Evolutionary conservation across 1,140 invertebrate genomes (phyloP).

Genomic region (Plectus sambesii): DNA sequence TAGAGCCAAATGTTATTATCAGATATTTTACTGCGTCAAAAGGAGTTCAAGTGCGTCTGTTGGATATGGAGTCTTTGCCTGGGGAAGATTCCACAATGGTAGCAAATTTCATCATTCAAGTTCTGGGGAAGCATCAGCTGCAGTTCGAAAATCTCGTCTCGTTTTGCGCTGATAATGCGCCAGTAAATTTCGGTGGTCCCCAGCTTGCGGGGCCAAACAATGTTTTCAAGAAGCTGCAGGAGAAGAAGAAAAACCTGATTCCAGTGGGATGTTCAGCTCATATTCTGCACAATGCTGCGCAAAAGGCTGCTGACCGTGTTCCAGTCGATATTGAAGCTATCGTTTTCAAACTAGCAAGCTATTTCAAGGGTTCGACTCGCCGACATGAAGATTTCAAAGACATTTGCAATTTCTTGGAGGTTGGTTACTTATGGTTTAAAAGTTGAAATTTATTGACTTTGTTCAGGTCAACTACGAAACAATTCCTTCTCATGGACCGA

Average conservation of each 20-base stretch:
- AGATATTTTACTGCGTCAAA: constrained; percentile 13
- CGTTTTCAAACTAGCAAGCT: constrained; percentile 14
- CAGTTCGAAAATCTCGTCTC: constrained; percentile 7
- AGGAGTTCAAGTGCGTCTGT: constrained; percentile 12
- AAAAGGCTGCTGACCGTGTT: constrained; percentile 15
- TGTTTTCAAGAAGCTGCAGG: constrained; percentile 12
- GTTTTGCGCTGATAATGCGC: constrained; percentile 10
- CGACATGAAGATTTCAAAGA: constrained; percentile 10
- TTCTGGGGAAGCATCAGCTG: constrained; percentile 10
- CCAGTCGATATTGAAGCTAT: constrained; percentile 10
- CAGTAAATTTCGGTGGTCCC: constrained; percentile 9
- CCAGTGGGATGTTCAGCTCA: constrained; percentile 13
- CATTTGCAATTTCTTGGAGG: constrained; percentile 13
- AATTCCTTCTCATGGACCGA: too few species aligned
- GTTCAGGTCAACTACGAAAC: too few species aligned
- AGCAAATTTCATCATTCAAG: constrained; percentile 3
- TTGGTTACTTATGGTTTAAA: too few species aligned
- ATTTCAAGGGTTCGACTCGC: constrained; percentile 14
- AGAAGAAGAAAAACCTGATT: constrained; percentile 14
- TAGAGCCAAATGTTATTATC: background rate
- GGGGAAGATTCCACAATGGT: constrained; percentile 13
- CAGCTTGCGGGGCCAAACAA: constrained; percentile 7
- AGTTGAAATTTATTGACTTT: too few species aligned
- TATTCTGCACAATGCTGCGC: constrained; percentile 12
- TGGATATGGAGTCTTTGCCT: constrained; percentile 7